Conservation (phyloP, 1,140 invertebrate genomes). For the Babylonia areolata region DNA sequence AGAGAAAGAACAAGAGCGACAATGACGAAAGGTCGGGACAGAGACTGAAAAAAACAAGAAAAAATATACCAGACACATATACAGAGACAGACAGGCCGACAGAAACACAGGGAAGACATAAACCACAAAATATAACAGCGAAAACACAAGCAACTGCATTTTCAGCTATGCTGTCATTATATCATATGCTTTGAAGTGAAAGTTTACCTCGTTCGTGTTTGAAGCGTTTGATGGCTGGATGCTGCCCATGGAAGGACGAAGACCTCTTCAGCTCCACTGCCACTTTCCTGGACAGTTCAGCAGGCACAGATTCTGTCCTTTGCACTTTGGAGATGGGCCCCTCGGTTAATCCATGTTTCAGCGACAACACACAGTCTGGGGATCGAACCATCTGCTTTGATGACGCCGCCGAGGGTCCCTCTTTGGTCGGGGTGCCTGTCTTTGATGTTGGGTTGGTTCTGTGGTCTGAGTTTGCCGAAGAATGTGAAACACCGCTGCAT, state of each 20-base stretch:
- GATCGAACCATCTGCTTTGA: not conserved
- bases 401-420: not conserved
- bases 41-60: too few species aligned
- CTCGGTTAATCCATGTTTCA: not conserved
- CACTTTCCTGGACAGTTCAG: not conserved
- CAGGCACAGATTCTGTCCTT: constrained; percentile 6
- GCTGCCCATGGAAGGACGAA: constrained; percentile 6
- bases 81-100: not conserved
- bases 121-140: too few species aligned
- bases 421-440: too few species aligned
- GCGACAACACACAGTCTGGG: not conserved
- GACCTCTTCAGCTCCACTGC: constrained; percentile 24
- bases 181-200: too few species aligned
- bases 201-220: constrained; percentile 20
- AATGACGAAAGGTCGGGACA: too few species aligned
- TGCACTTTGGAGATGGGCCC: not conserved
- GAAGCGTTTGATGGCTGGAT: constrained; percentile 26
- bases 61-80: too few species aligned
- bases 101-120: too few species aligned
- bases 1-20: not conserved
- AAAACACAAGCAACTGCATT: not conserved
- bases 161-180: too few species aligned
- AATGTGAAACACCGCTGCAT: not conserved
- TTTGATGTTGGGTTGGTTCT: too few species aligned
- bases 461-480: too few species aligned